Evolutionary conservation across 2,113 vertebrate genomes (phyloP).

Genomic region (Lethenteron reissneri): DNA sequence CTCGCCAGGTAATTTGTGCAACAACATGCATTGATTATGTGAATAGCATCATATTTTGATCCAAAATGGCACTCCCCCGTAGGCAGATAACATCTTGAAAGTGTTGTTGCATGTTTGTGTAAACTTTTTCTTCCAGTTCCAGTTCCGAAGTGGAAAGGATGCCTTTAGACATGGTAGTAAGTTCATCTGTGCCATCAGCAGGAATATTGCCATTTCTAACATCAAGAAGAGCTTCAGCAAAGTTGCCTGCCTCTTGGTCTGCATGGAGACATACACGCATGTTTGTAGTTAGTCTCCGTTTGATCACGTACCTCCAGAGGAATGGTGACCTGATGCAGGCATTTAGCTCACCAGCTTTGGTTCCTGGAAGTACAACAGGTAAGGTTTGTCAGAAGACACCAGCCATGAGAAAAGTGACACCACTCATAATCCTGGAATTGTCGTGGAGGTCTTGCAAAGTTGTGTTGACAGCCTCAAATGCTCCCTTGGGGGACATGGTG

Average conservation of each 20-base stretch:
- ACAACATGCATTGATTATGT: too few species aligned
- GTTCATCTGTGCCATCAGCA: too few species aligned
- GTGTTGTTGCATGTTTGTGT: too few species aligned
- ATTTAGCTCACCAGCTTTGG: background rate
- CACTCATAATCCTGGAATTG: conserved; percentile 4
- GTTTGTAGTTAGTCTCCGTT: background rate
- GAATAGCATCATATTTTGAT: too few species aligned
- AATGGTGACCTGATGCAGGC: background rate
- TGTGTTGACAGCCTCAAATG: background rate
- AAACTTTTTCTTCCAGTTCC: too few species aligned
- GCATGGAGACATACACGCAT: background rate
- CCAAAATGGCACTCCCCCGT: too few species aligned
- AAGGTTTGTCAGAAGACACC: conserved; percentile 1
- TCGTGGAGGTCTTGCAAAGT: background rate
- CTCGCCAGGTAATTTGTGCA: too few species aligned
- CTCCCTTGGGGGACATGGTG: background rate
- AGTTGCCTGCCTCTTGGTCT: background rate
- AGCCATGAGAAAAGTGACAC: background rate
- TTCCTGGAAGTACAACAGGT: conserved; percentile 2
- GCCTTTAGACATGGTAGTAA: too few species aligned
- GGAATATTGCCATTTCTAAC: too few species aligned
- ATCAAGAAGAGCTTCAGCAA: background rate
- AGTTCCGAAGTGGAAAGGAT: too few species aligned
- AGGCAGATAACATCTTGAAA: too few species aligned
- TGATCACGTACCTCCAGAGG: background rate